These are phyloP conservation scores for Lamellibrachia columna DNA, from an alignment of 2,888 invertebrate species.

Conservation along the genomic window DNA sequence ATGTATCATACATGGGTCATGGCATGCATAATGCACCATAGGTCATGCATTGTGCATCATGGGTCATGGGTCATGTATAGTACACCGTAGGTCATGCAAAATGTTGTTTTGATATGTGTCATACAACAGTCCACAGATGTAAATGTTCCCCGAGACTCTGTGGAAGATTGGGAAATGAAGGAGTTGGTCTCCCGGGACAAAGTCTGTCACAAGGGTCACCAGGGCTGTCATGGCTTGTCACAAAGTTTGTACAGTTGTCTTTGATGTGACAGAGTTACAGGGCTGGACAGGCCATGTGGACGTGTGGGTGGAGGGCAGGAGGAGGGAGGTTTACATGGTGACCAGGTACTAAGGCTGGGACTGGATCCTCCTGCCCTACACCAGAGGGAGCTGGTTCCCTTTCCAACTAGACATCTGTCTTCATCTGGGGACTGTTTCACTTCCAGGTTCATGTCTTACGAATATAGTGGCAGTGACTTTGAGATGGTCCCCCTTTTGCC, in stretches of 20 bases:
- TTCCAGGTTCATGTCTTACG: no score
- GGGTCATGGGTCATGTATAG: neutral
- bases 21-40: no score
- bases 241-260: neutral
- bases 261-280: conserved; percentile 9
- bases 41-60: no score
- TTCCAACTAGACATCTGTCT: no score
- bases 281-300: neutral
- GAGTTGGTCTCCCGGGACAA: neutral
- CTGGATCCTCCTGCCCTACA: neutral
- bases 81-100: neutral
- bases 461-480: no score
- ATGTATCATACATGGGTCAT: no score
- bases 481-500: no score
- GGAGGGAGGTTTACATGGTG: neutral
- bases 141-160: neutral
- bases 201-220: neutral
- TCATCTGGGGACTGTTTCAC: no score
- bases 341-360: neutral
- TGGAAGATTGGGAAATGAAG: neutral
- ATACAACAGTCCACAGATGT: neutral
- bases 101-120: neutral
- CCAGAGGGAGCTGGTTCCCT: neutral
- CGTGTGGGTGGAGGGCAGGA: neutral
- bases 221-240: neutral